Base-by-base conservation (phyloP, 2,888 invertebrate species). In the Torymus texanus region DNA sequence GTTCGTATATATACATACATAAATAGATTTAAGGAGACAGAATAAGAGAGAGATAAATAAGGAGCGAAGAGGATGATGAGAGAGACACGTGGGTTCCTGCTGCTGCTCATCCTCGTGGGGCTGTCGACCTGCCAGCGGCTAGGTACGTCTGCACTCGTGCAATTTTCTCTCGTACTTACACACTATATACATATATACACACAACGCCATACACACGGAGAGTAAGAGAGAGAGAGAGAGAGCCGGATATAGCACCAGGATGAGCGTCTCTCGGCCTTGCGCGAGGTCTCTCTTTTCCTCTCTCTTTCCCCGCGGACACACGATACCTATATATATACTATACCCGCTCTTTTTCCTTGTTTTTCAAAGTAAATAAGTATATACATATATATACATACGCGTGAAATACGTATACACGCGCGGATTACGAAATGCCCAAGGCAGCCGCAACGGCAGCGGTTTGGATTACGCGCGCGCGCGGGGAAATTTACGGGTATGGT, bases 91-190 rank as follows among this genome's bases (percentile, higher is more conserved):
- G 75, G 41, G 12, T 2, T 16, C 55, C 55, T 24, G 24, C 58
- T 72, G 18, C 51, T 73, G n/a, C 50, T 73, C 56, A 66, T 65
- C 11, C 71, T 77, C 51, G 41, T 77, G 51, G 78, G 73, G 12
- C 73, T 67, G 53, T 65, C 72, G 61, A 78, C 78, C 66, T 78
- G 78, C 66, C 78, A 78, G 72, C 56, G 66, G 13, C 61, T 72
- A 72, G 78, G 78, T 78, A 65, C 50, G 77, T 77, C 55, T 13
- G 56, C 24, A 41, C 41, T 41, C 41, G 8, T 5, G 29, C 29
- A 5, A 5, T 29, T 29, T 5, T 29, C 29, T 29, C 29, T 5
- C 29, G 29, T 5, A 29, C 41, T 41, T 41, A 41, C 41, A 41
- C 10, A 41, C 41, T 41, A 8, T 8, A 41, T 8, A 41, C 8